Conservation (phyloP, 1,140 invertebrate species). For the Chironomus tepperi region DNA sequence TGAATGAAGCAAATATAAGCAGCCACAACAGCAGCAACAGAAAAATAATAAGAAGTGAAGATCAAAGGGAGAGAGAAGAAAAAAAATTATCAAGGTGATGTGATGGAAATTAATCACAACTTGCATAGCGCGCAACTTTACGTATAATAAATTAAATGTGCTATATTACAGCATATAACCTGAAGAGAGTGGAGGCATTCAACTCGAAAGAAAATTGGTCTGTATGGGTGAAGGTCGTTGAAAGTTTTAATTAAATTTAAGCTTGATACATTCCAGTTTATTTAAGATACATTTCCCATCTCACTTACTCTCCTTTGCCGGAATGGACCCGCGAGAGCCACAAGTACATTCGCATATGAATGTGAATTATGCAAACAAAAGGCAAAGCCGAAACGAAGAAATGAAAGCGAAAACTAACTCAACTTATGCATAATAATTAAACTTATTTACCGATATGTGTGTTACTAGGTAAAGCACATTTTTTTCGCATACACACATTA, state of each 20-base stretch:
- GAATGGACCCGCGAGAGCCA: too few relatives aligned
- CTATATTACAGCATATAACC: not conserved
- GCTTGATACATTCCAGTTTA: not conserved
- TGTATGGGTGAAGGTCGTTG: constrained; percentile 11
- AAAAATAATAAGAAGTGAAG: too few relatives aligned
- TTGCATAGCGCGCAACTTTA: not conserved
- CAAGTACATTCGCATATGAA: too few relatives aligned
- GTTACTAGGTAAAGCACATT: not conserved
- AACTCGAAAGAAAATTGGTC: not conserved
- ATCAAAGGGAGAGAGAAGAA: not conserved
- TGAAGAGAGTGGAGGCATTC: not conserved
- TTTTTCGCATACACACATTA: too few relatives aligned
- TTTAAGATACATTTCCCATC: not conserved
- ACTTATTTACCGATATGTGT: not conserved
- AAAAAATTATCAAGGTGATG: constrained; percentile 5
- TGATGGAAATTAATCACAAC: constrained; percentile 4
- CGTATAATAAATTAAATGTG: not conserved
- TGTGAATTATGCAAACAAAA: not conserved
- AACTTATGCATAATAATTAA: not conserved
- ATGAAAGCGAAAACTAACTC: not conserved
- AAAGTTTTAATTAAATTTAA: constrained; percentile 10
- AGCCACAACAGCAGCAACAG: too few relatives aligned
- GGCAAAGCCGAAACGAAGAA: not conserved
- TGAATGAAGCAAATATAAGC: too few relatives aligned
- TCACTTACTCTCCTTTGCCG: too few relatives aligned